A percentile compares a stretch with the other conserved stretches of the same genome.
Evolutionary conservation across 2,797 vertebrate genomes (phyloP).

Genomic region (Taeniopygia guttata): DNA sequence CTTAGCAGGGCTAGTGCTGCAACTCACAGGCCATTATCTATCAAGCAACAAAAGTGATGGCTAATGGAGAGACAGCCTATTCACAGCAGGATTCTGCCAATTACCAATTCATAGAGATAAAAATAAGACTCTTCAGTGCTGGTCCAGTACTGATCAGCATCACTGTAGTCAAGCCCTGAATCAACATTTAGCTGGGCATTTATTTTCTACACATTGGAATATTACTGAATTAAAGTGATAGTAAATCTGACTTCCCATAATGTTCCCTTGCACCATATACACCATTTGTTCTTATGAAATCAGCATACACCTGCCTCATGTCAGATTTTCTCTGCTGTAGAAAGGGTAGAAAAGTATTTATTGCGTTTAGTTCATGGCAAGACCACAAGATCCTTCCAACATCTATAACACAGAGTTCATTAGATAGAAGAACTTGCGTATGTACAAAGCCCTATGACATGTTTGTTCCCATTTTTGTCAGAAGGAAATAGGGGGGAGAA

Average conservation of each 20-base stretch:
- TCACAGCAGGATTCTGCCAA: neutral
- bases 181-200: neutral
- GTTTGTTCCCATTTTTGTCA: neutral
- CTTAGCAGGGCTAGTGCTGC: neutral
- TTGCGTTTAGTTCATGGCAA: neutral
- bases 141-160: neutral
- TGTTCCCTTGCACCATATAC: neutral
- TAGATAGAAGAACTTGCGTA: neutral
- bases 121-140: neutral
- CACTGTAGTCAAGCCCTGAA: neutral
- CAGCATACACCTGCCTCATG: fast-evolving
- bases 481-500: neutral
- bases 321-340: neutral
- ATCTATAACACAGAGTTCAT: neutral
- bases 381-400: neutral
- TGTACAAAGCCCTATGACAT: neutral
- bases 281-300: neutral
- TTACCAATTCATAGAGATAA: neutral
- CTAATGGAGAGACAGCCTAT: neutral
- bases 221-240: neutral
- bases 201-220: neutral
- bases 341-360: neutral
- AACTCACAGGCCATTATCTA: neutral
- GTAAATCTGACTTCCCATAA: neutral
- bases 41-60: neutral